Conservation (phyloP, 2,113 vertebrate genomes). For the Macquaria ambigua region DNA sequence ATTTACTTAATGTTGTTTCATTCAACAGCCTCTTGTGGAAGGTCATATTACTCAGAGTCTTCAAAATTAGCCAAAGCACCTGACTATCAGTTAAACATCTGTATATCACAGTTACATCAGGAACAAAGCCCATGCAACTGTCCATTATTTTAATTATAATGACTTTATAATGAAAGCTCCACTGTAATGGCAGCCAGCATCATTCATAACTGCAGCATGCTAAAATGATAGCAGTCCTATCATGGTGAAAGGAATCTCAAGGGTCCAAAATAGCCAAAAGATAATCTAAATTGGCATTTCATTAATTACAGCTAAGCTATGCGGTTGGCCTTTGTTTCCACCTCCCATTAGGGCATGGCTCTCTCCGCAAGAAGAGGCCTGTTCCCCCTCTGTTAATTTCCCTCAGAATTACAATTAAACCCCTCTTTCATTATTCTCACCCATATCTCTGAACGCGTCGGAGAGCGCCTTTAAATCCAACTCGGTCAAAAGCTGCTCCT, state of each 20-base stretch:
- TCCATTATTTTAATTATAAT: conserved; percentile 4
- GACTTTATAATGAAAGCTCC: conserved; percentile 42
- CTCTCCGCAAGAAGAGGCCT: conserved; percentile 69
- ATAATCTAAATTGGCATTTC: conserved; percentile 49
- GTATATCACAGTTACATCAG: conserved; percentile 10
- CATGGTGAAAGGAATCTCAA: not conserved
- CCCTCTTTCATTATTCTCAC: conserved; percentile 79
- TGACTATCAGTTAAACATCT: conserved; percentile 11
- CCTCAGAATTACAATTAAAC: conserved; percentile 67
- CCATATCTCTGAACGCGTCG: conserved; percentile 80
- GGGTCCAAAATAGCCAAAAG: conserved; percentile 24
- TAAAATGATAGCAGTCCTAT: conserved; percentile 29
- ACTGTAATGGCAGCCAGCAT: conserved; percentile 41
- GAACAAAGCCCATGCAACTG: conserved; percentile 5
- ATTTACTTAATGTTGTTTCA: not conserved
- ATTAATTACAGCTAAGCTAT: conserved; percentile 51
- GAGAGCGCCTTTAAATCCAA: conserved; percentile 69
- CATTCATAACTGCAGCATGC: conserved; percentile 22
- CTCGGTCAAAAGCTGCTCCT: conserved; percentile 55
- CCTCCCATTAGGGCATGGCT: conserved; percentile 54
- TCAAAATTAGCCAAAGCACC: conserved; percentile 7
- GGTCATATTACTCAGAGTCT: not conserved
- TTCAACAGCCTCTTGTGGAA: conserved; percentile 3
- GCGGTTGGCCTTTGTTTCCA: conserved; percentile 71
- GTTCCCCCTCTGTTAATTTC: conserved; percentile 57